Percentiles rank a stretch among this genome's conserved stretches.
Evolutionary conservation across 2,888 invertebrate species (phyloP).

Genomic region (Sphaerophoria taeniata): DNA sequence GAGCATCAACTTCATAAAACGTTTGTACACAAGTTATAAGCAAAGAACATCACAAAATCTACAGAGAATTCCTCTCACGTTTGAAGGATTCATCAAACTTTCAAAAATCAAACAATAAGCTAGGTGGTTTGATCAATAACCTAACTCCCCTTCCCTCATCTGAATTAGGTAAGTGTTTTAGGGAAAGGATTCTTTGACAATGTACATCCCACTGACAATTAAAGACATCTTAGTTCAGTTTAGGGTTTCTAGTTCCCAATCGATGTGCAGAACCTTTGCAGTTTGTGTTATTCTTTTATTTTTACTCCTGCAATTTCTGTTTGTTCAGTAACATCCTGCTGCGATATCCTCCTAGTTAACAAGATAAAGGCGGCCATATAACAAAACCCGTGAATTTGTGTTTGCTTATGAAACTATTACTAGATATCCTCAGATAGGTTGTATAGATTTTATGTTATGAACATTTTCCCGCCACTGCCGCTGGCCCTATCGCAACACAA

Average conservation of each 20-base stretch:
- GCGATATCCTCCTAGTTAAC: slow-evolving; percentile 60
- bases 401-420: background rate
- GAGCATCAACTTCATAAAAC: slow-evolving; percentile 3
- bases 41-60: slow-evolving; percentile 36
- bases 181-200: background rate
- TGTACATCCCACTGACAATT: background rate
- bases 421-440: background rate
- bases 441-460: background rate
- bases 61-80: slow-evolving; percentile 70
- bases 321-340: slow-evolving; percentile 42
- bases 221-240: slow-evolving; percentile 32
- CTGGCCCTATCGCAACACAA: background rate
- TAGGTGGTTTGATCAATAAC: slow-evolving; percentile 8
- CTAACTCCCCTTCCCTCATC: too few species aligned
- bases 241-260: background rate
- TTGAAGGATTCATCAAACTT: slow-evolving; percentile 74
- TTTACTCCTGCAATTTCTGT: slow-evolving; percentile 20
- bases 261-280: background rate
- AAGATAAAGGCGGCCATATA: slow-evolving; percentile 59
- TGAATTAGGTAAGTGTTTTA: background rate
- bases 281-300: background rate
- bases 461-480: background rate
- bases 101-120: slow-evolving; percentile 69
- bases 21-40: slow-evolving; percentile 1
- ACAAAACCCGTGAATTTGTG: slow-evolving; percentile 7